A percentile compares a stretch with the other conserved stretches of the same genome.
These are phyloP conservation scores for Lucilia sericata DNA, from an alignment of 1,140 invertebrate species.

Conservation along the genomic window DNA sequence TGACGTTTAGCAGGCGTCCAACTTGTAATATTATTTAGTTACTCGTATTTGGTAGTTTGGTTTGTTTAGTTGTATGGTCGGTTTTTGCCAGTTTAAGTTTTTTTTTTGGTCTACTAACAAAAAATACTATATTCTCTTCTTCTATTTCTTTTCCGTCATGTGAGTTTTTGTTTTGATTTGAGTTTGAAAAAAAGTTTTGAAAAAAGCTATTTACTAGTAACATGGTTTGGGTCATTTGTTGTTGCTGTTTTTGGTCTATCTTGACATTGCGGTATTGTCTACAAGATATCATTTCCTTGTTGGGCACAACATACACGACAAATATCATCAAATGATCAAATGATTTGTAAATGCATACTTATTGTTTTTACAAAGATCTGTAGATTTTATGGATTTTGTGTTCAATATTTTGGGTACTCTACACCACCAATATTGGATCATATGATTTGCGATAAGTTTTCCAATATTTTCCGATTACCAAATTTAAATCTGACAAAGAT, in stretches of 20 bases:
- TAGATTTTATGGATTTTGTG: not conserved
- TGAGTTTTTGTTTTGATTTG: not conserved
- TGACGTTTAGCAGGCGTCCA: slow-evolving; percentile 8
- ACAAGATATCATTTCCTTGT: slow-evolving; percentile 22
- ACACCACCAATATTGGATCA: not conserved
- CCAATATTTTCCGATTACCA: too few species aligned
- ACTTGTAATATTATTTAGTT: slow-evolving; percentile 35
- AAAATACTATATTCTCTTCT: not conserved
- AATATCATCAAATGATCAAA: not conserved
- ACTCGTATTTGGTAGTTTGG: slow-evolving; percentile 26
- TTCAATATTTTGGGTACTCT: too few species aligned
- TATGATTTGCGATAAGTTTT: too few species aligned
- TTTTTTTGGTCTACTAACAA: not conserved
- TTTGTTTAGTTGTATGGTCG: not conserved
- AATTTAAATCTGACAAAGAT: too few species aligned
- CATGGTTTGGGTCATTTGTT: not conserved
- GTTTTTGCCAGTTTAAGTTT: not conserved
- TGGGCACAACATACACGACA: not conserved
- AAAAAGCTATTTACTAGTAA: not conserved
- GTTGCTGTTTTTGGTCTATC: not conserved
- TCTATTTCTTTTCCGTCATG: not conserved
- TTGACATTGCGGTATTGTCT: slow-evolving; percentile 10
- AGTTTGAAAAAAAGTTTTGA: not conserved
- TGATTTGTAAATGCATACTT: not conserved
- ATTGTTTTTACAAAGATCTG: not conserved